Base-by-base conservation (phyloP, 2,797 vertebrate genomes). In the Thaleichthys pacificus region DNA sequence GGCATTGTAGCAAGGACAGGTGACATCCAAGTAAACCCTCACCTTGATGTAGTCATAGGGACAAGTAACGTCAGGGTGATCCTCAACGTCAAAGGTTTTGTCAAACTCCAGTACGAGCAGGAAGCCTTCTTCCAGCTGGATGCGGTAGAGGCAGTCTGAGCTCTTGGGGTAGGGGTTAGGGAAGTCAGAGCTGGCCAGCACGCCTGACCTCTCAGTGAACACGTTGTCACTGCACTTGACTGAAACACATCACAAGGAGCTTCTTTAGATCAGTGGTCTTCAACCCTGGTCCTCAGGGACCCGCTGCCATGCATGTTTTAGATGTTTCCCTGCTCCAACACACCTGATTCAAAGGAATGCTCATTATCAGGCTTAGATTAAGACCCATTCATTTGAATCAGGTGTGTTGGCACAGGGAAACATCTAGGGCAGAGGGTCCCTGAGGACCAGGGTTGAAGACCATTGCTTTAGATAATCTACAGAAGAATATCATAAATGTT, bases 81-180 rank as follows among this genome's bases (percentile, higher is more conserved):
- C 95, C 82, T 99, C 97, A 15, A 99, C 91, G 0, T 99, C 96
- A 0, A 99, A 98, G 76, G 70, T 91, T 12, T 94, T 89, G 69
- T 97, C 95, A 0, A 99, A 99, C 67, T 92, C 92, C 75, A 99
- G 90, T 64, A 80, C 93, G 80, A 98, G 82, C 79, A 87, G 91
- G 84, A 97, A 95, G 0, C 97, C 97, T 0, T 94, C 92, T 66
- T 96, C 95, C 81, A 97, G 89, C 76, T 95, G 87, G 0, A 99
- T 95, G 0, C 87, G 90, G 84, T 97, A 96, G 1, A 84, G 77
- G 61, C 97, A 99, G 68, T 98, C 93, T 0, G 96, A 97, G 77
- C 96, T 98, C 85, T 97, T 98, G 1, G 97, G 97, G 70, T 99
- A 99, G 0, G 96, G 84, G 61, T 90, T 91, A 0, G 97, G 97